A percentile compares a stretch with the other conserved stretches of the same genome.
Conservation (phyloP, 1,140 invertebrate species). For the Cydia fagiglandana region DNA sequence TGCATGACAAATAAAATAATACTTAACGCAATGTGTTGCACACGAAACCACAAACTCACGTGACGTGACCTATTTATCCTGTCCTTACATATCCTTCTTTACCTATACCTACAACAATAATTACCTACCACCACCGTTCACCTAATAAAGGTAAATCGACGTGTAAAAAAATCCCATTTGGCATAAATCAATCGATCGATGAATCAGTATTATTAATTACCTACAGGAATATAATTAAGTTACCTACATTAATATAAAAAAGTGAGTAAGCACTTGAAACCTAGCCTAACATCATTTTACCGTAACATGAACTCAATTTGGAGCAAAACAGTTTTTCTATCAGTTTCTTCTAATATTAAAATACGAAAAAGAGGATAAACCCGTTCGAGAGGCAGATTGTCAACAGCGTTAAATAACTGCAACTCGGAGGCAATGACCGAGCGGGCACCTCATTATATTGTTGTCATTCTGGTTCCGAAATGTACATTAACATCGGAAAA, state of each 20-base stretch:
- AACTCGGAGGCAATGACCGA: constrained; percentile 71
- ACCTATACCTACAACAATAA: background rate
- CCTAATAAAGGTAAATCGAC: background rate
- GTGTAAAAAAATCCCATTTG: background rate
- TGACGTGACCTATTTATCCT: background rate
- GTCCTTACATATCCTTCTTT: background rate
- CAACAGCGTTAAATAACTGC: constrained; percentile 73
- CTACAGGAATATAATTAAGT: background rate
- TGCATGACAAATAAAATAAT: no score
- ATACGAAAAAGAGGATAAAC: constrained; percentile 46
- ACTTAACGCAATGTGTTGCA: no score
- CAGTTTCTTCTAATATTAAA: constrained; percentile 10
- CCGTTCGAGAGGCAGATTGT: constrained; percentile 66
- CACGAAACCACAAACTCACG: no score
- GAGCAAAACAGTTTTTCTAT: constrained; percentile 21
- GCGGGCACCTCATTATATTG: constrained; percentile 50
- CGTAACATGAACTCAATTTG: constrained; percentile 23
- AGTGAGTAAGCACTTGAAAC: background rate
- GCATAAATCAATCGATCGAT: background rate
- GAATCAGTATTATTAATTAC: background rate
- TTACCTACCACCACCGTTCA: background rate
- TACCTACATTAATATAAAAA: background rate
- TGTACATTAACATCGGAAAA: constrained; percentile 39
- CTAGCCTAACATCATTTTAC: constrained; percentile 2
- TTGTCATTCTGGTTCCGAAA: constrained; percentile 70